Conservation (phyloP, 2,113 vertebrate genomes). For the Protobothrops mucrosquamatus region DNA sequence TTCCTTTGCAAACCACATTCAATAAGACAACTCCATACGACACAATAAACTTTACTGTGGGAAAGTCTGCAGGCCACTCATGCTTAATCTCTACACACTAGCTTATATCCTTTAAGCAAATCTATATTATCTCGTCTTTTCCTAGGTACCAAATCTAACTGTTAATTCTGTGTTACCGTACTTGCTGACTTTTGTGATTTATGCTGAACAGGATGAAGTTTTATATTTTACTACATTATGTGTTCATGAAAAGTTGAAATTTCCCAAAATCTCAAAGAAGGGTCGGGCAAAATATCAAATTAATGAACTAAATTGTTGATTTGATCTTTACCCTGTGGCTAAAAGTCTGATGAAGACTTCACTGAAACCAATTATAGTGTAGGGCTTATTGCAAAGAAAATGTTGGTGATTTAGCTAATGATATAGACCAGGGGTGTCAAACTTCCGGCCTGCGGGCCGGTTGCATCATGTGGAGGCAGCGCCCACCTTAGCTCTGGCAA, state of each 20-base stretch:
- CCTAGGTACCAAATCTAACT: neutral
- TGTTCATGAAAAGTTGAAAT: neutral
- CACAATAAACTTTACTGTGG: neutral
- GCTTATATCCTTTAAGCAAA: neutral
- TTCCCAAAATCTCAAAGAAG: neutral
- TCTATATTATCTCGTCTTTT: neutral
- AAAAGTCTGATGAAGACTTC: conserved; percentile 3
- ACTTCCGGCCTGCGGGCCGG: too few relatives aligned
- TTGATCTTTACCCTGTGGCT: conserved; percentile 17
- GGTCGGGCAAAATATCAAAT: neutral
- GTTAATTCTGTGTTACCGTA: neutral
- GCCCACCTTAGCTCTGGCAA: too few relatives aligned
- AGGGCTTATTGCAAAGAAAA: neutral
- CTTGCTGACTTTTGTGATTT: neutral
- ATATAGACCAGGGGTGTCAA: neutral
- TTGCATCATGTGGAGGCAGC: too few relatives aligned
- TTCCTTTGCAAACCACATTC: neutral
- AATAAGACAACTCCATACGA: neutral
- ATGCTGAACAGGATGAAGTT: neutral
- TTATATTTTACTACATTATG: neutral
- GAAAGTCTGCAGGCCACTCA: neutral
- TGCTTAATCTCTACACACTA: neutral
- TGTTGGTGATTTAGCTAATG: neutral
- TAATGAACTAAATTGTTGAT: conserved; percentile 8
- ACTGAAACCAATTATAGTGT: conserved; percentile 15